These are phyloP conservation scores for Drosophila aldrichi DNA, from an alignment of 2,888 invertebrate genomes.

Conservation along the genomic window DNA sequence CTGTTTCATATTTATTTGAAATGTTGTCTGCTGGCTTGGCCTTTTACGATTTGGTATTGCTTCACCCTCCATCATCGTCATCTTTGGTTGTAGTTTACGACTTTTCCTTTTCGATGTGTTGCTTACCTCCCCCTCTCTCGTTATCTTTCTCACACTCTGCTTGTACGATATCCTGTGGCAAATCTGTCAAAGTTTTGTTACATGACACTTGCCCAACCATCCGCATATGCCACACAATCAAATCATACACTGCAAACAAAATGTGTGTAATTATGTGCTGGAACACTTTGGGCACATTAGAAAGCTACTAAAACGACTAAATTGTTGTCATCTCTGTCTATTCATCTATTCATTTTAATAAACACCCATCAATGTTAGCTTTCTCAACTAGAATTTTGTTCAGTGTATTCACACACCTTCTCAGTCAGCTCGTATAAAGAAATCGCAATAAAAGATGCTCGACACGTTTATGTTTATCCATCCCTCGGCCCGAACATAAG, in stretches of 20 bases:
- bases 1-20: slow-evolving; percentile 11
- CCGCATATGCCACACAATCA: slow-evolving; percentile 13
- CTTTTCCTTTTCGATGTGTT: slow-evolving; percentile 41
- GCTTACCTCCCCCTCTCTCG: neutral
- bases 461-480: slow-evolving; percentile 68
- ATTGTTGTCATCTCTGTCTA: neutral
- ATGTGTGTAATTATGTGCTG: neutral
- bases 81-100: slow-evolving; percentile 64
- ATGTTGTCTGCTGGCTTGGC: slow-evolving; percentile 23
- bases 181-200: slow-evolving; percentile 60
- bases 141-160: neutral
- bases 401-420: slow-evolving; percentile 45
- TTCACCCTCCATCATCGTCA: slow-evolving; percentile 52
- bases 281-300: neutral
- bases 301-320: no score
- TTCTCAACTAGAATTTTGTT: neutral
- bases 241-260: slow-evolving; percentile 25
- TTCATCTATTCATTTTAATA: neutral
- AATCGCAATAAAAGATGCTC: slow-evolving; percentile 65
- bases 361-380: no score
- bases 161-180: slow-evolving; percentile 17
- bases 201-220: slow-evolving; percentile 32
- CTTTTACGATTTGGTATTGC: slow-evolving; percentile 56
- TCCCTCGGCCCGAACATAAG: slow-evolving; percentile 6
- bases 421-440: slow-evolving; percentile 13